Percentiles rank a stretch among this genome's conserved stretches.
Evolutionary conservation across 2,113 vertebrate species (phyloP).

Genomic region (Nansenia antarctica): DNA sequence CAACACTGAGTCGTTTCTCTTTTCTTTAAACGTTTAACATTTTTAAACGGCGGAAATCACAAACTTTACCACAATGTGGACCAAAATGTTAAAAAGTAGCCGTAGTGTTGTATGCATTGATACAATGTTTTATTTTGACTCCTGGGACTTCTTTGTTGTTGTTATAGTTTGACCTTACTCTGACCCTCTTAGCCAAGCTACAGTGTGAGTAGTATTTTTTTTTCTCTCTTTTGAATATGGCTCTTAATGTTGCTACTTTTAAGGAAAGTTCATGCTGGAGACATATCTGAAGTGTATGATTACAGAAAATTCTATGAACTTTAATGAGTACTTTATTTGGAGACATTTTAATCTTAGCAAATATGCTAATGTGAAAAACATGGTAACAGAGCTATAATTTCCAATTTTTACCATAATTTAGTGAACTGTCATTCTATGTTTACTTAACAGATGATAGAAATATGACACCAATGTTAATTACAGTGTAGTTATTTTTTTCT

Average conservation of each 20-base stretch:
- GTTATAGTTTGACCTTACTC: conserved; percentile 59
- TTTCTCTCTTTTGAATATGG: neutral
- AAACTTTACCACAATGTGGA: no score
- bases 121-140: no score
- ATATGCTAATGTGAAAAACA: conserved; percentile 65
- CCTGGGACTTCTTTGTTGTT: conserved; percentile 53
- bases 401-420: conserved; percentile 67
- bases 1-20: no score
- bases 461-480: conserved; percentile 77
- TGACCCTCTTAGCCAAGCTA: conserved; percentile 60
- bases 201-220: conserved; percentile 47
- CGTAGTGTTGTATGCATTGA: no score
- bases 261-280: conserved; percentile 62
- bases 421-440: conserved; percentile 74
- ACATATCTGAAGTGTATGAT: conserved; percentile 70
- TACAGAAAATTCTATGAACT: conserved; percentile 69
- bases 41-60: no score
- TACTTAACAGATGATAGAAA: conserved; percentile 75
- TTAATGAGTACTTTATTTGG: conserved; percentile 69
- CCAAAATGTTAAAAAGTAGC: no score
- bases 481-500: conserved; percentile 67
- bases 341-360: conserved; percentile 55
- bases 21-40: no score
- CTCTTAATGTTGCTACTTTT: conserved; percentile 25
- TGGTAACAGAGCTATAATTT: conserved; percentile 75